A percentile compares a stretch with the other conserved stretches of the same genome.
phyloP scores from a whole-genome alignment of 2,797 vertebrate species.

The Champsocephalus esox region DNA sequence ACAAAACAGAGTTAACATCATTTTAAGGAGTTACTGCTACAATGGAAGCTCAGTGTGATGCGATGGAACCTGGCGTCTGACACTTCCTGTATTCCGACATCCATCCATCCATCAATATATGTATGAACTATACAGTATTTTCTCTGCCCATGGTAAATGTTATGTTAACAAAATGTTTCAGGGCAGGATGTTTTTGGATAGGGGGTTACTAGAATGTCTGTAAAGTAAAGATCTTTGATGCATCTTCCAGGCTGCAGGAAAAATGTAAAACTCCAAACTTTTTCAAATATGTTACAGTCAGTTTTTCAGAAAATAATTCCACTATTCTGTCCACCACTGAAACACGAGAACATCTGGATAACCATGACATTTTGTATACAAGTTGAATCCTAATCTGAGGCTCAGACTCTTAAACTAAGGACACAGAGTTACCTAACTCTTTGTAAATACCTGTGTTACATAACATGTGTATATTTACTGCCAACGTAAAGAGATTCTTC shows the following conservation, averaged over 20 bases:
- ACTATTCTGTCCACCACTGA: neutral
- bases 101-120: neutral
- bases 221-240: constrained; percentile 1
- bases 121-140: neutral
- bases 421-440: no score
- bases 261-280: neutral
- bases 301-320: no score
- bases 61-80: constrained; percentile 43
- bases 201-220: neutral
- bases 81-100: constrained; percentile 26
- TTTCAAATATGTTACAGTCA: neutral
- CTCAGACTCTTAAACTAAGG: no score
- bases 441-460: no score
- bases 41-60: constrained; percentile 36
- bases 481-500: no score
- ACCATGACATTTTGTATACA: neutral
- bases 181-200: constrained; percentile 7
- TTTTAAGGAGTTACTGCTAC: constrained; percentile 11
- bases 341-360: neutral
- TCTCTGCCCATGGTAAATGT: neutral
- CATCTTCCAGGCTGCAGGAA: neutral
- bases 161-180: neutral
- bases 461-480: no score
- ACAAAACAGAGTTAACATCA: constrained; percentile 41
- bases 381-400: neutral